These are phyloP conservation scores for Ostrea edulis DNA, from an alignment of 1,140 invertebrate species.

Conservation along the genomic window DNA sequence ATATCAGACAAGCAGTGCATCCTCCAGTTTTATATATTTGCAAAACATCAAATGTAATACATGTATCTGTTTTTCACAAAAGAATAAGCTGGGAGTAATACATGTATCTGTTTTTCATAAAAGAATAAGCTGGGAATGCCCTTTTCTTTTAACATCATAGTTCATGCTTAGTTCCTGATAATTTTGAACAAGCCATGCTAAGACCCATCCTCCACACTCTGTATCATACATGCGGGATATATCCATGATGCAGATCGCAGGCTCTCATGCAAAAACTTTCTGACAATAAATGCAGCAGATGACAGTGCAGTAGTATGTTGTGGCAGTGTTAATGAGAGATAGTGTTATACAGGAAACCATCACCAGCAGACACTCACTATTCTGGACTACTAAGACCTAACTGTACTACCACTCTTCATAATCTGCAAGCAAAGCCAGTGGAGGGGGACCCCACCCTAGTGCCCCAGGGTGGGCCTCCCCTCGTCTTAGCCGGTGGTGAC, in stretches of 20 bases:
- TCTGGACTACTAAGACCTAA: neutral
- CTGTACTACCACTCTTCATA: neutral
- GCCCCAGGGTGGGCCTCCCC: neutral
- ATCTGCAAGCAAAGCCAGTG: slow-evolving; percentile 11
- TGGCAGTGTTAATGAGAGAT: neutral
- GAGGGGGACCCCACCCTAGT: neutral
- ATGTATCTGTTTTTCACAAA: neutral
- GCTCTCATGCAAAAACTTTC: neutral
- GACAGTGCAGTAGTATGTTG: slow-evolving; percentile 3
- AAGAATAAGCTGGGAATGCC: neutral
- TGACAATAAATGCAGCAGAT: neutral
- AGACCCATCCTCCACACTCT: neutral
- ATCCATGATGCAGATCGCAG: neutral
- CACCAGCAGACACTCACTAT: slow-evolving; percentile 7
- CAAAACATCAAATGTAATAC: no score
- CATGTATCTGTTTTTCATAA: neutral
- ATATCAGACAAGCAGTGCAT: no score
- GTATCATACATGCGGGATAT: neutral
- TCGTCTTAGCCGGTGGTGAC: neutral
- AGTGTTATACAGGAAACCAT: neutral
- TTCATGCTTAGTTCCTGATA: neutral
- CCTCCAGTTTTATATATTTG: no score
- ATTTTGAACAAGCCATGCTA: neutral
- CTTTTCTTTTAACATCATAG: neutral
- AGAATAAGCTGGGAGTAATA: neutral